Evolutionary conservation across 2,888 invertebrate genomes (phyloP).

Genomic region (Andrena praecox): DNA sequence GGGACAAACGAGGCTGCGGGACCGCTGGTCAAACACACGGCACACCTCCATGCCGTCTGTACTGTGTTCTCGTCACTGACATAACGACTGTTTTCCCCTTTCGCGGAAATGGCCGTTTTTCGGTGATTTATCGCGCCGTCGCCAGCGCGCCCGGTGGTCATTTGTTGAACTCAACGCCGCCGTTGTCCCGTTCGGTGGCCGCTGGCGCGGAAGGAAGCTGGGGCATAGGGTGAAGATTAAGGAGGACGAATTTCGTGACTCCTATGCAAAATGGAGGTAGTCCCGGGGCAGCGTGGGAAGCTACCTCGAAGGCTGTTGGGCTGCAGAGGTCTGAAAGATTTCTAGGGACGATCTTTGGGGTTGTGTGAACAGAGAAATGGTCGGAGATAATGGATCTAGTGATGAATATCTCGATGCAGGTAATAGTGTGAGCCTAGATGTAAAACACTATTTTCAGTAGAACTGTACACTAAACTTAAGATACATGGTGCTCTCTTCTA

Average conservation of each 20-base stretch:
- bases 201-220: slow-evolving; percentile 14
- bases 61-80: slow-evolving; percentile 82
- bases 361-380: not conserved
- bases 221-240: not conserved
- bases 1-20: slow-evolving; percentile 76
- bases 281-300: slow-evolving; percentile 19
- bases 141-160: not conserved
- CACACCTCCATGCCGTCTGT: slow-evolving; percentile 71
- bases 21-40: slow-evolving; percentile 79
- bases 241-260: not conserved
- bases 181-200: slow-evolving; percentile 8
- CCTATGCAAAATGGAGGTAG: slow-evolving; percentile 31
- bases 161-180: not conserved
- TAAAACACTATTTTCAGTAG: not conserved
- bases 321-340: not conserved
- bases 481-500: not conserved
- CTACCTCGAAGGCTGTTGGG: not conserved
- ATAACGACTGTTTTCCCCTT: slow-evolving; percentile 76
- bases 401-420: not conserved
- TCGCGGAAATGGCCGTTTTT: slow-evolving; percentile 75
- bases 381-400: not conserved
- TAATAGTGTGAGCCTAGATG: not conserved
- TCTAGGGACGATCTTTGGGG: not conserved
- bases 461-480: not conserved
- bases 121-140: slow-evolving; percentile 73